These are phyloP conservation scores for Lordiphosa fenestrarum DNA, from an alignment of 2,888 invertebrate genomes.

Conservation along the genomic window DNA sequence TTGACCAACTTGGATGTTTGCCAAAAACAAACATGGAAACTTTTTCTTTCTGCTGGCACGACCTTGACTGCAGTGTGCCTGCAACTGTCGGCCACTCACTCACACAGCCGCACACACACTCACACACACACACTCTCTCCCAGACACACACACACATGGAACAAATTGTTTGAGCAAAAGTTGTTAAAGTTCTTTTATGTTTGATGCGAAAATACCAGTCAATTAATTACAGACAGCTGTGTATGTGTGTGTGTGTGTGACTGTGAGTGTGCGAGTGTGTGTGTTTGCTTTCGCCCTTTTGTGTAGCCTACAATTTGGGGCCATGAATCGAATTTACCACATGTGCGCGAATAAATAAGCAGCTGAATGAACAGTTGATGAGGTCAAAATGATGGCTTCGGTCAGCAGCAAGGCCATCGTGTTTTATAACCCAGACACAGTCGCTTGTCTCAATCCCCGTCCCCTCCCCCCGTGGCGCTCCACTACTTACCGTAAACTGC, in stretches of 20 bases:
- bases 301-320: conserved; percentile 41
- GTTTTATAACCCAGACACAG: conserved; percentile 34
- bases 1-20: neutral
- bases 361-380: conserved; percentile 61
- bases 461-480: neutral
- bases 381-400: conserved; percentile 52
- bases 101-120: neutral
- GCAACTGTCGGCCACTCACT: conserved; percentile 33
- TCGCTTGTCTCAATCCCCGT: conserved; percentile 48
- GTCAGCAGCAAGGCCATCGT: conserved; percentile 30
- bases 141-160: neutral
- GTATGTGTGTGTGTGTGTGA: conserved; percentile 2
- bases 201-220: conserved; percentile 62
- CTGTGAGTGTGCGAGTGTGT: conserved; percentile 31
- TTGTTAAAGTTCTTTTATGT: conserved; percentile 36
- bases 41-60: conserved; percentile 29
- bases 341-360: conserved; percentile 52
- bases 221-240: conserved; percentile 60
- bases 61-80: conserved; percentile 59
- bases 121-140: neutral
- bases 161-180: conserved; percentile 31
- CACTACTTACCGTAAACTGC: conserved; percentile 66
- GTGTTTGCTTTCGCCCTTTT: conserved; percentile 36
- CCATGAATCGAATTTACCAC: conserved; percentile 38
- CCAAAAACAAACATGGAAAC: neutral